These are phyloP conservation scores for Mixornis gularis DNA, from an alignment of 2,113 vertebrate species.

Conservation along the genomic window DNA sequence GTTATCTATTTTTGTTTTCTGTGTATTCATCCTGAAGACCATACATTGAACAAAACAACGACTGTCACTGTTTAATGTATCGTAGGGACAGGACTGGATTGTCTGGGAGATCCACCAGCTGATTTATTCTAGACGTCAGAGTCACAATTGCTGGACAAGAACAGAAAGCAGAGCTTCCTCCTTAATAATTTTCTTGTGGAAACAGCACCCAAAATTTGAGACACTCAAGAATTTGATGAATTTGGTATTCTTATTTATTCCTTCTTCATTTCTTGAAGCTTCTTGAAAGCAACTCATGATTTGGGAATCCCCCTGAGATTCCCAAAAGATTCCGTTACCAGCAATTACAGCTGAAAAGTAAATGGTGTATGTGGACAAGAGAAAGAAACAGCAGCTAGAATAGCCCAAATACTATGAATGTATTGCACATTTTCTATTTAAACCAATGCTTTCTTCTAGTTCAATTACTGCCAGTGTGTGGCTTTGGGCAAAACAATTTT, in stretches of 20 bases:
- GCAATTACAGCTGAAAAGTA: background rate
- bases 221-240: background rate
- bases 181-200: background rate
- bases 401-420: background rate
- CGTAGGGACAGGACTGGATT: background rate
- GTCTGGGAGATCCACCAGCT: background rate
- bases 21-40: background rate
- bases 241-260: background rate
- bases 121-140: background rate
- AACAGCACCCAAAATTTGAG: background rate
- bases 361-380: background rate
- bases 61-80: background rate
- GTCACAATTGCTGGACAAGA: background rate
- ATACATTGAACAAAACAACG: background rate
- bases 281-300: background rate
- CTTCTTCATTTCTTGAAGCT: background rate
- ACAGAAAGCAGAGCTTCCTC: background rate
- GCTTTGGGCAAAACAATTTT: conserved; percentile 53
- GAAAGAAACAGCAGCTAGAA: background rate
- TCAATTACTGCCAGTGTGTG: conserved; percentile 30
- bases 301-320: background rate
- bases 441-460: background rate
- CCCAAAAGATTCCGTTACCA: background rate
- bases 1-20: background rate
- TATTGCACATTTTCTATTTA: background rate